These are phyloP conservation scores for Aplysina aerophoba DNA, from an alignment of 37 sponge, comb jelly and placozoan genomes.

Conservation along the genomic window DNA sequence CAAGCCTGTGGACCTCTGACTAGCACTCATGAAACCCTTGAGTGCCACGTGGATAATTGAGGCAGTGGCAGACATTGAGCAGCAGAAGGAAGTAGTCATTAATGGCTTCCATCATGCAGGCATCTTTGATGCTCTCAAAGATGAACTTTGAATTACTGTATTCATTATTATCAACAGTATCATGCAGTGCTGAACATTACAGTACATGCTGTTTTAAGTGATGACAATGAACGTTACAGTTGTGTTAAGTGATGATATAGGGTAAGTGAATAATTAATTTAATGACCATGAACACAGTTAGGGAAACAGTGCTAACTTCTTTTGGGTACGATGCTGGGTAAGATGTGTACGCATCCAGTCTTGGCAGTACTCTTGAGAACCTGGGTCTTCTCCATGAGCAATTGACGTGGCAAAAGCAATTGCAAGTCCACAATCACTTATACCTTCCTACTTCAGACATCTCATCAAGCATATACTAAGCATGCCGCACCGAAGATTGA, in stretches of 20 bases:
- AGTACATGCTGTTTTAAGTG: too few species aligned
- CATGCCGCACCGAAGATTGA: too few species aligned
- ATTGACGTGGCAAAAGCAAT: too few species aligned
- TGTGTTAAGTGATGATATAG: too few species aligned
- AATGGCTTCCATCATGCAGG: slow-evolving; percentile 34
- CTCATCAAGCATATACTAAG: too few species aligned
- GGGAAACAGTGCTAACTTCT: neutral
- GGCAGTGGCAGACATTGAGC: neutral
- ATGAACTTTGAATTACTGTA: slow-evolving; percentile 1
- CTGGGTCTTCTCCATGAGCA: too few species aligned
- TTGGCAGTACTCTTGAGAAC: too few species aligned
- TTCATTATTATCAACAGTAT: neutral
- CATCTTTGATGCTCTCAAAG: slow-evolving; percentile 14
- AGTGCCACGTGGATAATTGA: slow-evolving; percentile 33
- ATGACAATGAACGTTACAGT: too few species aligned
- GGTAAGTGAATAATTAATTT: too few species aligned
- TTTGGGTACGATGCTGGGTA: neutral
- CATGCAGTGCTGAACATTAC: neutral
- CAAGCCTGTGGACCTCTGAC: slow-evolving; percentile 5
- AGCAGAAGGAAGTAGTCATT: neutral
- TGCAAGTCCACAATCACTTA: too few species aligned
- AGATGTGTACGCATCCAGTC: neutral
- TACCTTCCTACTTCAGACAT: too few species aligned
- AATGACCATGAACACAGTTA: neutral
- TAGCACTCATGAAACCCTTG: slow-evolving; percentile 22